Percentiles rank a stretch among this genome's conserved stretches.
These are phyloP conservation scores for Doryteuthis pealeii DNA, from an alignment of 1,140 invertebrate species.

Conservation along the genomic window DNA sequence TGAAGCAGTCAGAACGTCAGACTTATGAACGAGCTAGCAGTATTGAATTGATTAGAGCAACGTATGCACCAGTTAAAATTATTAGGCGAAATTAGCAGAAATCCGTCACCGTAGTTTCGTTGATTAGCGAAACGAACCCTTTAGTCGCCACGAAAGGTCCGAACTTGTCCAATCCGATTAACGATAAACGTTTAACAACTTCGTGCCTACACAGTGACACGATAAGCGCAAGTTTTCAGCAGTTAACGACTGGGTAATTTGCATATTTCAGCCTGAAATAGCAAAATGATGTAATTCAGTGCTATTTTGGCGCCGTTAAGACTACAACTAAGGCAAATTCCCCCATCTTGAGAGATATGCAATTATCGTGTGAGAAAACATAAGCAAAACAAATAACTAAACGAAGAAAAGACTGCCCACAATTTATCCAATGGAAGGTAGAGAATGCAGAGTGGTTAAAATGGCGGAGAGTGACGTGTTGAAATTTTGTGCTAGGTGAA, in stretches of 20 bases:
- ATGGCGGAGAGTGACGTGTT: too few relatives aligned
- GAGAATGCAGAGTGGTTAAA: too few relatives aligned
- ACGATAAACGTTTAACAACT: not conserved
- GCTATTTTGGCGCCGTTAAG: not conserved
- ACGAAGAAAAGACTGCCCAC: too few relatives aligned
- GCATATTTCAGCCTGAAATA: slow-evolving; percentile 9
- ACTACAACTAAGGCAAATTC: not conserved
- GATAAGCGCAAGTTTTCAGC: not conserved
- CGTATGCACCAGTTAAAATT: slow-evolving; percentile 4
- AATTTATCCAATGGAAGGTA: too few relatives aligned
- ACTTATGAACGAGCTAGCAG: not conserved
- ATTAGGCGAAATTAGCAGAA: slow-evolving; percentile 8
- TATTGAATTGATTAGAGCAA: slow-evolving; percentile 6
- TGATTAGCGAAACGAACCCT: slow-evolving; percentile 1
- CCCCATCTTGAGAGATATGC: not conserved
- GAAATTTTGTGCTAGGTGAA: too few relatives aligned
- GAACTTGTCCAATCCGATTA: slow-evolving; percentile 2
- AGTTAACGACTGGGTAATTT: not conserved
- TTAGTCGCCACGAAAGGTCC: slow-evolving; percentile 1
- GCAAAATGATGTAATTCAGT: slow-evolving; percentile 10
- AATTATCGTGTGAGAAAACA: slow-evolving; percentile 7
- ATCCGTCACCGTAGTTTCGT: not conserved
- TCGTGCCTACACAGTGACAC: slow-evolving; percentile 3
- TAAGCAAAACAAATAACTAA: too few relatives aligned
- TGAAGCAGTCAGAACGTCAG: not conserved